Percentiles rank a stretch among this genome's conserved stretches.
Conservation (phyloP, 2,113 vertebrate species). For the Hippolais icterina region DNA sequence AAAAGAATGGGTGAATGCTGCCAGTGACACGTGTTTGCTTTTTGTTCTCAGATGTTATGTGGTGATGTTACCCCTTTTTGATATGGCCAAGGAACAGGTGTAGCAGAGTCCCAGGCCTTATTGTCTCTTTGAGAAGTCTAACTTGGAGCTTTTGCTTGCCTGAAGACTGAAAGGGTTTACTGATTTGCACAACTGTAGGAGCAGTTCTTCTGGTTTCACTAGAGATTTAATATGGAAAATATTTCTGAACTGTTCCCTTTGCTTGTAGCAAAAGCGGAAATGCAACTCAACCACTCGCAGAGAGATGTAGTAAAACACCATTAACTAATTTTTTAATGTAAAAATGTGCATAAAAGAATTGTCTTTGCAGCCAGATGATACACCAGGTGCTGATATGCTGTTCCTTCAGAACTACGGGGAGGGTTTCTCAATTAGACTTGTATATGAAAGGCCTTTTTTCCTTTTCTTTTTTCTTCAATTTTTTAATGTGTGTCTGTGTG, state of each 20-base stretch:
- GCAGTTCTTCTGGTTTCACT: neutral
- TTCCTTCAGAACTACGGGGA: neutral
- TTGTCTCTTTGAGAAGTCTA: neutral
- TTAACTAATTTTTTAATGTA: neutral
- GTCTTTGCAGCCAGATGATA: neutral
- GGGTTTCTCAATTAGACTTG: neutral
- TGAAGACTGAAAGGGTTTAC: neutral
- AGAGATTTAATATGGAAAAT: neutral
- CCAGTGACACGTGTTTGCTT: neutral
- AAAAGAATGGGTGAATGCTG: neutral
- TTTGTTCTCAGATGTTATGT: neutral
- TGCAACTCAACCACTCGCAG: neutral
- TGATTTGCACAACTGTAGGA: neutral
- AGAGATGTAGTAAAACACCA: neutral
- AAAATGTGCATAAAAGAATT: neutral
- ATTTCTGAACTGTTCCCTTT: neutral
- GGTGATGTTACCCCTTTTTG: neutral
- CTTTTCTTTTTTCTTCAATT: rapidly evolving
- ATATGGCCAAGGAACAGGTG: neutral
- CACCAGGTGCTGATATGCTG: neutral
- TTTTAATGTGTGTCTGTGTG: neutral
- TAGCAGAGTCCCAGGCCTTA: neutral
- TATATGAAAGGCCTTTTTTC: neutral
- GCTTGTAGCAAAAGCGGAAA: neutral
- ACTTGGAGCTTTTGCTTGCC: neutral